These are phyloP conservation scores for Phenganax stokvisi DNA, from an alignment of 92 coral and sea anemone genomes.

Conservation along the genomic window DNA sequence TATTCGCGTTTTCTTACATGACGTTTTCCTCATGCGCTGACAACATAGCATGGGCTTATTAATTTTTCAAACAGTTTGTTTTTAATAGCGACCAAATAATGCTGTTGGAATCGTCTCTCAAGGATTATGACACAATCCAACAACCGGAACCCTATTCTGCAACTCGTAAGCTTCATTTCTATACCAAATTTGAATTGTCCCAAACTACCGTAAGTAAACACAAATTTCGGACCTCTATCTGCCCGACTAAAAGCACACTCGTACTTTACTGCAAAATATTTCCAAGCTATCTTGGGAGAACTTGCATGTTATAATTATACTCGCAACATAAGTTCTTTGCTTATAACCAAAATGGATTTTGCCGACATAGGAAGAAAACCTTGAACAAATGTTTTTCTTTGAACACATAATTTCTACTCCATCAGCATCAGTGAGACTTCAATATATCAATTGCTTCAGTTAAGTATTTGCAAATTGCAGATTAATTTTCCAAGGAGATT, in stretches of 20 bases:
- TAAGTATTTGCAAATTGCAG: not conserved
- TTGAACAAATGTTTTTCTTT: not conserved
- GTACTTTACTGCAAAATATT: not conserved
- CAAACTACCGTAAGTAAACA: not conserved
- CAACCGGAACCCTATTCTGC: slow-evolving; percentile 7
- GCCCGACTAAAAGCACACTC: not conserved
- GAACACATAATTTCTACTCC: not conserved
- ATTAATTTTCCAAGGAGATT: not conserved
- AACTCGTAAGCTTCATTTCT: slow-evolving; percentile 6
- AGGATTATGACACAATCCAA: slow-evolving; percentile 17
- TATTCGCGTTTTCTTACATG: slow-evolving; percentile 1
- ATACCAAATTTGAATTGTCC: slow-evolving; percentile 20
- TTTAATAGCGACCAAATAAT: not conserved
- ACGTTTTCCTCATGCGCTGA: slow-evolving; percentile 11
- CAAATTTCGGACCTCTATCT: not conserved
- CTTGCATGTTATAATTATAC: not conserved
- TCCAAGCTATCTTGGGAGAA: not conserved
- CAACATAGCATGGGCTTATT: slow-evolving; percentile 28
- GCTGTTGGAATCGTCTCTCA: slow-evolving; percentile 23
- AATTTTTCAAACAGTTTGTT: not conserved
- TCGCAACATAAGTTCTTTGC: not conserved
- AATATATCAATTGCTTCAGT: not conserved
- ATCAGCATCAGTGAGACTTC: not conserved
- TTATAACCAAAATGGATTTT: not conserved
- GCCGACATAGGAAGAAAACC: not conserved